Percentiles rank a stretch among this genome's conserved stretches.
Conservation (phyloP, 1,140 invertebrate species). For the Heliconius eleuchia region DNA sequence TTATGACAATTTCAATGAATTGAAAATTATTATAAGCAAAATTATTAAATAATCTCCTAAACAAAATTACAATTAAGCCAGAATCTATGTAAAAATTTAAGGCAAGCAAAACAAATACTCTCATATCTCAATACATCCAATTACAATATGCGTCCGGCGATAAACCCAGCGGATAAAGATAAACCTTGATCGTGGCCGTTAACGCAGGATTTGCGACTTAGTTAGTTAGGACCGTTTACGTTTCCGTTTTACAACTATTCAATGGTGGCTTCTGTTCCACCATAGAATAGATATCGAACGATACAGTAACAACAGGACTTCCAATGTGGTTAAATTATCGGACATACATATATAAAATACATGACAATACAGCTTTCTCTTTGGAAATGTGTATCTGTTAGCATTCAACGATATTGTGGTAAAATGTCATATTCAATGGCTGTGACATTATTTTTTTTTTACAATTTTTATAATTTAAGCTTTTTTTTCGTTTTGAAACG, state of each 20-base stretch:
- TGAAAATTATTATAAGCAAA: no score
- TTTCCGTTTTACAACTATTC: slow-evolving; percentile 23
- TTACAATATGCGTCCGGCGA: slow-evolving; percentile 52
- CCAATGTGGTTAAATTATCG: slow-evolving; percentile 30
- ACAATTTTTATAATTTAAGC: no score
- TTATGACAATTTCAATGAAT: no score
- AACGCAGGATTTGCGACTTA: slow-evolving; percentile 22
- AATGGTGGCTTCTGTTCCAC: slow-evolving; percentile 18
- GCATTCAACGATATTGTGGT: not conserved
- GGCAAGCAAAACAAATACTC: not conserved
- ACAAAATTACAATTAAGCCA: no score
- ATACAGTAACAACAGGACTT: slow-evolving; percentile 26
- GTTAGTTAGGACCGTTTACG: slow-evolving; percentile 15
- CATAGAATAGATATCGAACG: slow-evolving; percentile 6
- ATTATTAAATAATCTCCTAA: no score
- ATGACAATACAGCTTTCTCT: slow-evolving; percentile 31
- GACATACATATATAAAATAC: slow-evolving; percentile 27
- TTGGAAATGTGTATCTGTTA: not conserved
- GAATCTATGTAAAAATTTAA: not conserved
- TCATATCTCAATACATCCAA: slow-evolving; percentile 28
- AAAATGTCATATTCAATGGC: not conserved
- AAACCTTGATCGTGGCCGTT: slow-evolving; percentile 34
- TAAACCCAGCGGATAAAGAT: slow-evolving; percentile 46
- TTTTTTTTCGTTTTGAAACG: no score
- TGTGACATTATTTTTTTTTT: no score